phyloP scores from a whole-genome alignment of 2,888 invertebrate species.

The Callyntrura guangdongensis region DNA sequence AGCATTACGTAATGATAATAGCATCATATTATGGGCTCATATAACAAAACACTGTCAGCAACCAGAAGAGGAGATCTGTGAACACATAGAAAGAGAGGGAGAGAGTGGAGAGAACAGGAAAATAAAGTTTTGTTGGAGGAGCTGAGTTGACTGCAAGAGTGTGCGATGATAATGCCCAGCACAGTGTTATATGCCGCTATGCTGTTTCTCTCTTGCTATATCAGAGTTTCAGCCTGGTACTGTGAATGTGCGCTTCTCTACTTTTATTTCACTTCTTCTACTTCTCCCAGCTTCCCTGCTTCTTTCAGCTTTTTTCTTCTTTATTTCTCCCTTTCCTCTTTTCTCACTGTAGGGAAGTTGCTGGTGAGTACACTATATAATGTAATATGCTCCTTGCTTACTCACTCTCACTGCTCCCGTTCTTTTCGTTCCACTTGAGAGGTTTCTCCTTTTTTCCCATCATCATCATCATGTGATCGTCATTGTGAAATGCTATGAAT shows the following conservation, averaged over 20 bases:
- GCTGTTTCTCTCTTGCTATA: background rate
- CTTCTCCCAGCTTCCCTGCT: conserved; percentile 27
- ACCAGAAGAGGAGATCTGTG: background rate
- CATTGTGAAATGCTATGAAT: conserved; percentile 69
- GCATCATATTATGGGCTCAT: conserved; percentile 50
- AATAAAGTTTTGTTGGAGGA: conserved; percentile 63
- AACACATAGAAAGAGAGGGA: background rate
- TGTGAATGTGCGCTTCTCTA: conserved; percentile 33
- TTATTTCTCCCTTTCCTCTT: background rate
- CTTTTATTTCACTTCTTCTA: conserved; percentile 49
- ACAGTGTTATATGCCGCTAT: background rate
- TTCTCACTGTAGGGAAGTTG: background rate
- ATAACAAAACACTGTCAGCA: conserved; percentile 63
- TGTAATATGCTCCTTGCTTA: conserved; percentile 56
- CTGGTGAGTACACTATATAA: conserved; percentile 46
- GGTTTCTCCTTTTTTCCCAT: conserved; percentile 67
- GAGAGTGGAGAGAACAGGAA: conserved; percentile 35
- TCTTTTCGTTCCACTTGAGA: conserved; percentile 77
- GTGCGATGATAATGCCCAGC: background rate
- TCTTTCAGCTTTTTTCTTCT: conserved; percentile 17
- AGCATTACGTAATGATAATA: conserved; percentile 61
- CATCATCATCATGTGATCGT: conserved; percentile 51
- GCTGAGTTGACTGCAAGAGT: conserved; percentile 44
- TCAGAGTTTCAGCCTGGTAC: background rate
- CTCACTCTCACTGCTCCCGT: conserved; percentile 64